Conservation (phyloP, 2,797 vertebrate species). For the Poecilia wingei region DNA sequence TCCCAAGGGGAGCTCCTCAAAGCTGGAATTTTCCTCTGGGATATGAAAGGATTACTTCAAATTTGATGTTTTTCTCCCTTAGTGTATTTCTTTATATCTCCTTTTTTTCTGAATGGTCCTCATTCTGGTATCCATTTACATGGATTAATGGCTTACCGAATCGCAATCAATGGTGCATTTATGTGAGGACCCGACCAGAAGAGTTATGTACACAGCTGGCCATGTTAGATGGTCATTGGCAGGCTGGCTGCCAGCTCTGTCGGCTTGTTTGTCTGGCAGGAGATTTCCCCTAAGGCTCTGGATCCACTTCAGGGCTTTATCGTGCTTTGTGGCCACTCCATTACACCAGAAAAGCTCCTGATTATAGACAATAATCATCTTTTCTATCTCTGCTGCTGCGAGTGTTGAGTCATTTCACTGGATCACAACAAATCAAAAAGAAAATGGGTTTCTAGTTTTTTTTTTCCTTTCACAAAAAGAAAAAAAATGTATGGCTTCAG, state of each 20-base stretch:
- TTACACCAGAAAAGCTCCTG: slow-evolving; percentile 76
- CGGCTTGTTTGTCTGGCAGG: slow-evolving; percentile 71
- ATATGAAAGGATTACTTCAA: slow-evolving; percentile 79
- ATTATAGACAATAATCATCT: slow-evolving; percentile 77
- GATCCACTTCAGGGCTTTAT: slow-evolving; percentile 76
- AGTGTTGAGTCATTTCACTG: slow-evolving; percentile 67
- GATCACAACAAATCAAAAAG: slow-evolving; percentile 51
- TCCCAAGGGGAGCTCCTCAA: slow-evolving; percentile 68
- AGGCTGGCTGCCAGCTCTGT: slow-evolving; percentile 67
- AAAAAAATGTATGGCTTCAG: slow-evolving; percentile 9
- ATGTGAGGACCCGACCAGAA: slow-evolving; percentile 72
- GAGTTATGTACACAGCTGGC: slow-evolving; percentile 76
- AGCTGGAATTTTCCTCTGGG: slow-evolving; percentile 68
- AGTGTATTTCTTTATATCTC: slow-evolving; percentile 36
- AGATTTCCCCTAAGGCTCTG: slow-evolving; percentile 70
- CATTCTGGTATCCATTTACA: slow-evolving; percentile 84
- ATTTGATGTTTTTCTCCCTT: slow-evolving; percentile 67
- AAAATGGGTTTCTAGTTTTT: slow-evolving; percentile 29
- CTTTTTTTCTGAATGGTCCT: slow-evolving; percentile 78
- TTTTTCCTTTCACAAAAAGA: slow-evolving; percentile 25
- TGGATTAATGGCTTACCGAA: slow-evolving; percentile 86
- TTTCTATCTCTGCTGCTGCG: slow-evolving; percentile 48
- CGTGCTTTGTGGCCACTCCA: slow-evolving; percentile 75
- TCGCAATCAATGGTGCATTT: slow-evolving; percentile 85
- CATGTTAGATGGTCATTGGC: slow-evolving; percentile 74